These are phyloP conservation scores for Alethe castanea DNA, from an alignment of 2,113 vertebrate species.

Conservation along the genomic window DNA sequence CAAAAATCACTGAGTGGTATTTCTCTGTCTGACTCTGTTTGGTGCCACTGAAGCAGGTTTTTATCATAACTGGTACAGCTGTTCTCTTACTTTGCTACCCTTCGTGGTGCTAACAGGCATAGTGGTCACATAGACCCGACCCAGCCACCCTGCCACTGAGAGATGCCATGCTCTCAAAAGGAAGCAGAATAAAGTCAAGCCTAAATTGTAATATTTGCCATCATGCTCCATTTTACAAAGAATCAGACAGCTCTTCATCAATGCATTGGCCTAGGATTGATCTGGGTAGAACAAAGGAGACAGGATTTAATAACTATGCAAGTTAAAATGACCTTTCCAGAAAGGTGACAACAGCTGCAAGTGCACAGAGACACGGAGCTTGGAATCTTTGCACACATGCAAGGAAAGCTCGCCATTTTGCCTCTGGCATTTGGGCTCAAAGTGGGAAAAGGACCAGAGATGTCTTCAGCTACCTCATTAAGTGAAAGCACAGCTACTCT, in stretches of 20 bases:
- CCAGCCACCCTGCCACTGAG: not conserved
- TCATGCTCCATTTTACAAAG: not conserved
- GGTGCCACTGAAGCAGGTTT: not conserved
- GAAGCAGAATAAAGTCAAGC: not conserved
- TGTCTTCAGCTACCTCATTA: constrained; percentile 47
- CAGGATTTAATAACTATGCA: constrained; percentile 23
- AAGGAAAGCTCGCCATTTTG: constrained; percentile 15
- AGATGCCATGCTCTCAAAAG: not conserved
- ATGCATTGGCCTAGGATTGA: not conserved
- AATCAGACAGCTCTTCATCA: not conserved
- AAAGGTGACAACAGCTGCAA: constrained; percentile 33
- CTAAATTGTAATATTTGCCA: not conserved
- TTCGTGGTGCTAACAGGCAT: not conserved
- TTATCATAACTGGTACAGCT: not conserved
- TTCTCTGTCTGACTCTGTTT: not conserved
- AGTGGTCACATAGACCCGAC: not conserved
- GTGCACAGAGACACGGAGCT: not conserved
- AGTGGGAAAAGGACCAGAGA: constrained; percentile 15
- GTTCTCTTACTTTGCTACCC: not conserved
- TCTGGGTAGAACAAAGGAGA: constrained; percentile 30
- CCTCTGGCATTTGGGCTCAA: constrained; percentile 19
- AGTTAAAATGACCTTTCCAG: constrained; percentile 34
- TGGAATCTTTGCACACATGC: not conserved
- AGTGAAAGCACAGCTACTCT: constrained; percentile 21
- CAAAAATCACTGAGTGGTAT: not conserved